Evolutionary conservation across 37 sponge, comb jelly and placozoan genomes (phyloP).

Genomic region (Mnemiopsis leidyi): DNA sequence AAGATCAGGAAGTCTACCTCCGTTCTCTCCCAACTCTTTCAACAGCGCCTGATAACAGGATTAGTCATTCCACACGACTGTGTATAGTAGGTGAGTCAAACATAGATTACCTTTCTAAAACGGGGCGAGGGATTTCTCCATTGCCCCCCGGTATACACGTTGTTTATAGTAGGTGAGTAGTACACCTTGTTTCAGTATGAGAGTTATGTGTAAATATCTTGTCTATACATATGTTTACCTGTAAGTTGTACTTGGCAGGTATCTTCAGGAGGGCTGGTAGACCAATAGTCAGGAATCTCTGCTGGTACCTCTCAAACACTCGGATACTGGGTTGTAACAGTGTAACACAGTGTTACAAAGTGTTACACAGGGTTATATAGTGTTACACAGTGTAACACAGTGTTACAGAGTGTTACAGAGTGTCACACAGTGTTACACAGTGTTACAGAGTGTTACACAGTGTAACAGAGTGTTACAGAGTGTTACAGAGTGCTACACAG

Average conservation of each 20-base stretch:
- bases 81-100: too few relatives aligned
- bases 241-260: neutral
- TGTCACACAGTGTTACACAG: neutral
- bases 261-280: constrained; percentile 27
- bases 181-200: too few relatives aligned
- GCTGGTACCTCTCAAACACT: constrained; percentile 51
- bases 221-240: neutral
- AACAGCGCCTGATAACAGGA: neutral
- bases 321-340: neutral
- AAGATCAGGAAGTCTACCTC: neutral
- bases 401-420: too few relatives aligned
- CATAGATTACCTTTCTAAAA: too few relatives aligned
- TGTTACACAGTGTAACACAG: neutral
- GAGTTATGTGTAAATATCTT: too few relatives aligned
- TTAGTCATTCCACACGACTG: too few relatives aligned
- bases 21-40: neutral
- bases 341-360: neutral
- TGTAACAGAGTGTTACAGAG: too few relatives aligned
- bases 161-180: too few relatives aligned
- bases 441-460: too few relatives aligned
- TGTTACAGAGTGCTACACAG: too few relatives aligned
- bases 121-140: too few relatives aligned
- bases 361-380: neutral
- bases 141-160: too few relatives aligned
- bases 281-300: constrained; percentile 41